Evolutionary conservation across 2,888 invertebrate species (phyloP).

Genomic region (Drosophila limbata): DNA sequence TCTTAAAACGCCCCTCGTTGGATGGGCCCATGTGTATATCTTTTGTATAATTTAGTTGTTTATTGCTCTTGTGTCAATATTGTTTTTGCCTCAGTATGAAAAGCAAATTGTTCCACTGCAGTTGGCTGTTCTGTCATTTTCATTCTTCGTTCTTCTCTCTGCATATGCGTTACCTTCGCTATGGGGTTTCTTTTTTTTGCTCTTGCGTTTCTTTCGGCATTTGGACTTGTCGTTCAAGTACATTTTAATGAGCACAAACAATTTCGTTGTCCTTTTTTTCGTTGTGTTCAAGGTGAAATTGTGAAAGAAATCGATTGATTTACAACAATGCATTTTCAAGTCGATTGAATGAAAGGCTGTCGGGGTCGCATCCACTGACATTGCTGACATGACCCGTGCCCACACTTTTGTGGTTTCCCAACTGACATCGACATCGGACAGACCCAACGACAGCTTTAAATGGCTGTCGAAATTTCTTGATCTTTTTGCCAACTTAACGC

Average conservation of each 20-base stretch:
- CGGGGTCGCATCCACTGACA: slow-evolving; percentile 35
- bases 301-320: slow-evolving; percentile 67
- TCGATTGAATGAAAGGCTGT: slow-evolving; percentile 18
- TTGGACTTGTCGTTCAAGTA: slow-evolving; percentile 42
- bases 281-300: slow-evolving; percentile 43
- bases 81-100: slow-evolving; percentile 13
- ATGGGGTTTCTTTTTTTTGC: slow-evolving; percentile 37
- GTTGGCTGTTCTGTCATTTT: slow-evolving; percentile 34
- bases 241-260: slow-evolving; percentile 53
- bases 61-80: slow-evolving; percentile 19
- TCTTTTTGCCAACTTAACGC: not conserved
- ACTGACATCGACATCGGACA: slow-evolving; percentile 15
- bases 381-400: slow-evolving; percentile 47
- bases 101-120: slow-evolving; percentile 27
- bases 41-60: slow-evolving; percentile 12
- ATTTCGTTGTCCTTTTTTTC: slow-evolving; percentile 44
- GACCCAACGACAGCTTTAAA: slow-evolving; percentile 21
- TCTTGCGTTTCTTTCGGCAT: slow-evolving; percentile 3
- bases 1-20: slow-evolving; percentile 2
- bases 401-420: slow-evolving; percentile 65
- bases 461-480: slow-evolving; percentile 17
- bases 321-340: slow-evolving; percentile 16
- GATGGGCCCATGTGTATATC: not conserved
- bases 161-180: slow-evolving; percentile 7
- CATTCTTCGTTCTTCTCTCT: slow-evolving; percentile 33